These are phyloP conservation scores for Trichacis sp. DNA, from an alignment of 2,888 invertebrate species.

Conservation along the genomic window DNA sequence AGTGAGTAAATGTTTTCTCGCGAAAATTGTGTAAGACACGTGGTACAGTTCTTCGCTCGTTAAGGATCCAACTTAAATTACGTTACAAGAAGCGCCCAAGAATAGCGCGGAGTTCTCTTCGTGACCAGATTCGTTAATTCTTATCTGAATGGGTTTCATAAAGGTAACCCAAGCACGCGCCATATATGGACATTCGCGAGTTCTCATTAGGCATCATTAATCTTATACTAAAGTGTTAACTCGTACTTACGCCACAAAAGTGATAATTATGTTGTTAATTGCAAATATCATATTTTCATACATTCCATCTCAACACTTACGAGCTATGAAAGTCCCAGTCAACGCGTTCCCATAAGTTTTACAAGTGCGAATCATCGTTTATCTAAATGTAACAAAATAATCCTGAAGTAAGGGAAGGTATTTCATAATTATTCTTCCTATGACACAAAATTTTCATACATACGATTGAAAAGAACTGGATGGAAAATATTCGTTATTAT, in stretches of 20 bases:
- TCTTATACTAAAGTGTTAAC: constrained; percentile 7
- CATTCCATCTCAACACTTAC: not conserved
- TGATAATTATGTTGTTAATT: not conserved
- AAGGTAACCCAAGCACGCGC: constrained; percentile 15
- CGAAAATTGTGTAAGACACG: constrained; percentile 36
- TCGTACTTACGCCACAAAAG: not conserved
- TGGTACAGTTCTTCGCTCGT: constrained; percentile 42
- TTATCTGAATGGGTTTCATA: constrained; percentile 21
- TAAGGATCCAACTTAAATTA: constrained; percentile 37
- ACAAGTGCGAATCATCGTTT: too few species aligned
- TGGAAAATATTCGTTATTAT: too few species aligned
- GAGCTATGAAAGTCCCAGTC: not conserved
- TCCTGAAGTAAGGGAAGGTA: too few species aligned
- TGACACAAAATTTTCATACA: too few species aligned
- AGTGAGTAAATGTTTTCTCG: constrained; percentile 39
- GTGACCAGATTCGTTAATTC: constrained; percentile 33
- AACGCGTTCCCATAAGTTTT: not conserved
- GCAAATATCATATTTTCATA: not conserved
- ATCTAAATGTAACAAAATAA: too few species aligned
- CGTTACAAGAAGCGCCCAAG: constrained; percentile 25
- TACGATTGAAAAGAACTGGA: too few species aligned
- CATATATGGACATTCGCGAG: constrained; percentile 2
- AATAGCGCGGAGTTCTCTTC: constrained; percentile 21
- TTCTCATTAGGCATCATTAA: constrained; percentile 2
- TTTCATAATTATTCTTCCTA: too few species aligned